These are phyloP conservation scores for Trichogramma evanescens DNA, from an alignment of 2,888 invertebrate genomes.

Conservation along the genomic window DNA sequence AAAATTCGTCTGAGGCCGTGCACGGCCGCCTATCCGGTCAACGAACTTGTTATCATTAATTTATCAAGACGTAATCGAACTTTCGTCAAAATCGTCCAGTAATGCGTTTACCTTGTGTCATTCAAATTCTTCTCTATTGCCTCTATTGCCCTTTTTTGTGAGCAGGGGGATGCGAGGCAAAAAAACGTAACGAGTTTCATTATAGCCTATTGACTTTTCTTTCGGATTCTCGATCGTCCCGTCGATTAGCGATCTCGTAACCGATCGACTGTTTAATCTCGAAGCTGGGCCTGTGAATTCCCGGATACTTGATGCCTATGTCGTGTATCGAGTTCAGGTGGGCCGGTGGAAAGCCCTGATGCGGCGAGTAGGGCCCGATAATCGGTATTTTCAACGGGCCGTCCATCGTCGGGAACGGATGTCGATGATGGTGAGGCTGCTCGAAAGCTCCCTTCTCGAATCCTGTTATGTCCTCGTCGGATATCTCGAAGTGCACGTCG, in stretches of 20 bases:
- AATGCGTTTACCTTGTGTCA: conserved; percentile 11
- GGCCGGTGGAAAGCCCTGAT: background rate
- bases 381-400: conserved; percentile 15
- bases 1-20: no score
- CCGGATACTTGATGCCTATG: background rate
- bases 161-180: no score
- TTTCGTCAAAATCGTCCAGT: conserved; percentile 7
- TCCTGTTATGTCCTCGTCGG: conserved; percentile 13
- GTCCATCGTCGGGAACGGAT: background rate
- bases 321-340: no score
- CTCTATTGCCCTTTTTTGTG: no score
- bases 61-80: background rate
- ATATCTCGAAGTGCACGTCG: conserved; percentile 15
- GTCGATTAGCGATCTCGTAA: conserved; percentile 5
- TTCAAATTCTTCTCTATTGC: background rate
- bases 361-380: background rate
- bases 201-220: no score
- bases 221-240: background rate
- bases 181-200: no score
- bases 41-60: no score
- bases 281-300: conserved; percentile 5
- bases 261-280: conserved; percentile 11
- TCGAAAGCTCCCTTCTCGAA: conserved; percentile 7
- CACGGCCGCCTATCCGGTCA: no score
- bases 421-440: background rate